Evolutionary conservation across 2,113 vertebrate genomes (phyloP).

Genomic region (Ptyas mucosa): DNA sequence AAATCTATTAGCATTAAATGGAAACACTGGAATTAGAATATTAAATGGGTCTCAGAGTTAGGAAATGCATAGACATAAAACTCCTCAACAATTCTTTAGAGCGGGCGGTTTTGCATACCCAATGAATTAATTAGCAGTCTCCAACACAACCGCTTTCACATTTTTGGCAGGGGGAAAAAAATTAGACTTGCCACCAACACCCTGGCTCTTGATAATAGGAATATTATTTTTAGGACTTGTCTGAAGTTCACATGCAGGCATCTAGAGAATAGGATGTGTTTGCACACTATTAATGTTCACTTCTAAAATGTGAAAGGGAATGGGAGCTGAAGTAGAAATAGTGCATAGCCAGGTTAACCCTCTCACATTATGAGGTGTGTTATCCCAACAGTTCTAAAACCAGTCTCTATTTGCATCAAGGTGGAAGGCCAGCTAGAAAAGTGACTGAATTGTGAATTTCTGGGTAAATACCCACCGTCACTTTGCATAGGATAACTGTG

Average conservation of each 20-base stretch:
- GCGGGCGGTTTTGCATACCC: neutral
- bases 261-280: neutral
- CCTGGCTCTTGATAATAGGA: neutral
- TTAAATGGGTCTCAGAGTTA: neutral
- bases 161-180: neutral
- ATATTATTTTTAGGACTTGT: neutral
- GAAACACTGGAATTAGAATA: neutral
- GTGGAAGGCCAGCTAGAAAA: neutral
- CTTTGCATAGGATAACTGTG: neutral
- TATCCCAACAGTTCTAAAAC: neutral
- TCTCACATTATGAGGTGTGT: neutral
- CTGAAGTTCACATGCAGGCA: neutral
- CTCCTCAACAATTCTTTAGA: neutral
- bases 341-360: neutral
- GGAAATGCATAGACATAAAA: neutral
- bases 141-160: accelerated
- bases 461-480: neutral
- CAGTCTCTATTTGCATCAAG: neutral
- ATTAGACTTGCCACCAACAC: neutral
- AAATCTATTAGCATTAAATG: neutral
- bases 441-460: neutral
- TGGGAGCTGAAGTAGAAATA: neutral
- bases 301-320: neutral
- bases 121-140: conserved; percentile 2
- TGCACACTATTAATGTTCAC: neutral